Evolutionary conservation across 30 jellyfish, hydroid and myxozoan genomes (phyloP).

Genomic region (Cassiopea xamachana): DNA sequence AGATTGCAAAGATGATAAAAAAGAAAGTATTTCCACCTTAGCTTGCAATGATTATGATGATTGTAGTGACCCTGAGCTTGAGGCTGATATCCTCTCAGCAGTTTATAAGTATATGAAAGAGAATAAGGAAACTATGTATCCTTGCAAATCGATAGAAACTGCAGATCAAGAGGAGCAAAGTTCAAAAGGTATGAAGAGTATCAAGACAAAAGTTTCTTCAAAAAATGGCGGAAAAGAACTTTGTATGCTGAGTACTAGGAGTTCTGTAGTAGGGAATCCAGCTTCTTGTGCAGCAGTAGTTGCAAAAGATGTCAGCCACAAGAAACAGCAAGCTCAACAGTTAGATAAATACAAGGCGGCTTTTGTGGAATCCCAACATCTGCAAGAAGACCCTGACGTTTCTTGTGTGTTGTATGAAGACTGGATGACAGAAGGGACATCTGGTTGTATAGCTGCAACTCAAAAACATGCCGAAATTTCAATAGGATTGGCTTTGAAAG

Average conservation of each 20-base stretch:
- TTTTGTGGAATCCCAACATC: background rate
- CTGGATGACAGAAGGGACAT: slow-evolving; percentile 9
- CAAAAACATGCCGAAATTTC: background rate
- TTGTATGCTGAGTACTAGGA: background rate
- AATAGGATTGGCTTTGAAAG: background rate
- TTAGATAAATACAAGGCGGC: background rate
- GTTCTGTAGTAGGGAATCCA: background rate
- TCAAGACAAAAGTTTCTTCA: background rate
- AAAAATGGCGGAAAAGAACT: background rate
- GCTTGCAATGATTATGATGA: background rate
- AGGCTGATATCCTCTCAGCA: background rate
- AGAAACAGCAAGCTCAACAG: background rate
- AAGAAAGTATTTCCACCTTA: background rate
- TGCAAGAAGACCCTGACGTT: background rate
- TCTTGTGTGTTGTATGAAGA: slow-evolving; percentile 13
- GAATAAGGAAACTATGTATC: background rate
- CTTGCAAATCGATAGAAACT: background rate
- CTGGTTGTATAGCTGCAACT: background rate
- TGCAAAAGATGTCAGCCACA: background rate
- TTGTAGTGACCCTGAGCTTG: background rate
- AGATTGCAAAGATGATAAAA: background rate
- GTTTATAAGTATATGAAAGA: background rate
- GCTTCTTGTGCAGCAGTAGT: background rate
- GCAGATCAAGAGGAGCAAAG: background rate
- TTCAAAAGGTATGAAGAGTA: background rate